Evolutionary conservation across 2,113 vertebrate species (phyloP).

Genomic region (Syngnathus scovelli): DNA sequence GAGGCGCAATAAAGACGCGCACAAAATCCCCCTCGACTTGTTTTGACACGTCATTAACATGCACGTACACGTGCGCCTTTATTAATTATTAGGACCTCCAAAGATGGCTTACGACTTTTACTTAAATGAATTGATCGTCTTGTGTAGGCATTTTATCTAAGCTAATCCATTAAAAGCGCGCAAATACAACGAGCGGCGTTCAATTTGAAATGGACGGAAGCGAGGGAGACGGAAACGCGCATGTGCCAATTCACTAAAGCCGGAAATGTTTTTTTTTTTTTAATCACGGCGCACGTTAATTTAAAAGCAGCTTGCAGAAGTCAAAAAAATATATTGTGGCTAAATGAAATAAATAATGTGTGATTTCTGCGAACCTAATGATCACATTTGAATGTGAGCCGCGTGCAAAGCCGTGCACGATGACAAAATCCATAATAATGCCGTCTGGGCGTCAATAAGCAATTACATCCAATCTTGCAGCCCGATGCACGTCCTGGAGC

Average conservation of each 20-base stretch:
- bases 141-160: neutral
- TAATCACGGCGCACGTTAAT: neutral
- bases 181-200: neutral
- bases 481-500: neutral
- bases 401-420: neutral
- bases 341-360: neutral
- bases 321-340: neutral
- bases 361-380: neutral
- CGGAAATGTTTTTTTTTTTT: neutral
- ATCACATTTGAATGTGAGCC: neutral
- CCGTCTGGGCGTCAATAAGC: neutral
- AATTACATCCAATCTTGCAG: neutral
- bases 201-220: neutral
- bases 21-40: conserved; percentile 42
- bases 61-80: conserved; percentile 47
- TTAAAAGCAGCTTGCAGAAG: neutral
- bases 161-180: neutral
- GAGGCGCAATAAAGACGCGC: conserved; percentile 50
- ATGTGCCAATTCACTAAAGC: neutral
- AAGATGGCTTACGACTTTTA: conserved; percentile 36
- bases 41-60: conserved; percentile 47
- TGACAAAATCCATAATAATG: neutral
- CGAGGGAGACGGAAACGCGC: neutral
- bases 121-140: neutral
- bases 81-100: conserved; percentile 32